These are phyloP conservation scores for Rhodeus uyekii DNA, from an alignment of 2,797 vertebrate genomes.

Conservation along the genomic window DNA sequence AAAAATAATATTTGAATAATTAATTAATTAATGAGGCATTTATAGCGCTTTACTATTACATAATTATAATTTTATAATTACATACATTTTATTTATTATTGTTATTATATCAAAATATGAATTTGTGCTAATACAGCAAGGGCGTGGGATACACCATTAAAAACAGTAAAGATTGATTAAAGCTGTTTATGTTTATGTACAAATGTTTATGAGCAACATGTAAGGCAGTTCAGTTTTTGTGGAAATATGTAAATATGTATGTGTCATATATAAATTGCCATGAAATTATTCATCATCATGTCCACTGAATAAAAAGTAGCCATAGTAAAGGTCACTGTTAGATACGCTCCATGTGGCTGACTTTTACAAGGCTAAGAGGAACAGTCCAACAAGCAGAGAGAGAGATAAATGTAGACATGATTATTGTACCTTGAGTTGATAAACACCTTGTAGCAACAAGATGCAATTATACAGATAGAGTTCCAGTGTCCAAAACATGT, in stretches of 20 bases:
- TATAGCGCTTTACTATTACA: too few relatives aligned
- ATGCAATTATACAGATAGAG: slow-evolving; percentile 10
- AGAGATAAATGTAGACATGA: not conserved
- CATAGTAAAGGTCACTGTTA: slow-evolving; percentile 22
- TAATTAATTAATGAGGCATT: too few relatives aligned
- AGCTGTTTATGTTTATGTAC: not conserved
- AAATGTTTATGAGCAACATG: not conserved
- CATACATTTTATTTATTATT: not conserved
- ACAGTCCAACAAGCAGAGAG: not conserved
- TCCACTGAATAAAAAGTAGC: slow-evolving; percentile 1
- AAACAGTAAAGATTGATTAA: not conserved
- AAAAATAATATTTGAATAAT: not conserved
- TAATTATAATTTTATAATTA: too few relatives aligned
- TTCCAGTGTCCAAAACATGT: slow-evolving; percentile 25
- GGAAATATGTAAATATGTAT: not conserved
- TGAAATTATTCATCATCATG: not conserved
- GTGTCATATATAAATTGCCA: not conserved
- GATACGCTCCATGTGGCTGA: not conserved
- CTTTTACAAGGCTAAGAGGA: not conserved
- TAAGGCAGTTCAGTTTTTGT: not conserved
- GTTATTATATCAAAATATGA: not conserved
- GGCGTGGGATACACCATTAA: too few relatives aligned
- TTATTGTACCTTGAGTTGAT: not conserved
- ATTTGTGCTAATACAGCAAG: not conserved
- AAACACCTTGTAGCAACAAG: not conserved